Evolutionary conservation across 2,888 invertebrate genomes (phyloP).

Genomic region (Protophormia terraenovae): DNA sequence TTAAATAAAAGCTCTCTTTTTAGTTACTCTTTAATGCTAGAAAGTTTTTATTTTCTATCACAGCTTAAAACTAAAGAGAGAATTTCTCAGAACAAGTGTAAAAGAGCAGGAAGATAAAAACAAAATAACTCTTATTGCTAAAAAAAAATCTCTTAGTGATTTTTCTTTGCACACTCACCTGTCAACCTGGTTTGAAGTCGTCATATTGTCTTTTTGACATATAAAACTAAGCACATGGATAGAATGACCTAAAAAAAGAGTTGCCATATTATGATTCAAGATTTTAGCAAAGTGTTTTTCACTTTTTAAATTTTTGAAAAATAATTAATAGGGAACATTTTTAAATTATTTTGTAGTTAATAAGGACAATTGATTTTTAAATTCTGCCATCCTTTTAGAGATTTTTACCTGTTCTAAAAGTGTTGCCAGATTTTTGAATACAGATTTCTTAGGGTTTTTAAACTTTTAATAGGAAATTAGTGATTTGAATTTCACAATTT

Average conservation of each 20-base stretch:
- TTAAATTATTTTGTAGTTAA: too few relatives aligned
- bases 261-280: not conserved
- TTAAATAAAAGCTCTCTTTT: slow-evolving; percentile 33
- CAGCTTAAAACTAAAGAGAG: not conserved
- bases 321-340: not conserved
- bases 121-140: not conserved
- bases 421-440: too few relatives aligned
- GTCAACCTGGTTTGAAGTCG: slow-evolving; percentile 56
- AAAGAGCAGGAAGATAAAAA: not conserved
- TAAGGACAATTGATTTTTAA: too few relatives aligned
- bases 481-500: too few relatives aligned
- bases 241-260: not conserved
- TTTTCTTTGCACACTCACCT: slow-evolving; percentile 34
- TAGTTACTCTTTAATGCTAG: not conserved
- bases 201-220: slow-evolving; percentile 16
- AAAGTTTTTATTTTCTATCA: not conserved
- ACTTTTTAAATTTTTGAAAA: too few relatives aligned
- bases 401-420: too few relatives aligned
- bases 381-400: too few relatives aligned
- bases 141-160: not conserved
- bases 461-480: too few relatives aligned
- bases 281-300: not conserved
- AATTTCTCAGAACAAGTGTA: not conserved
- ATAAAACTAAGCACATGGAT: slow-evolving; percentile 55
- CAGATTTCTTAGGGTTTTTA: too few relatives aligned